Evolutionary conservation across 1,140 invertebrate genomes (phyloP).

Genomic region (Cataglyphis hispanica): DNA sequence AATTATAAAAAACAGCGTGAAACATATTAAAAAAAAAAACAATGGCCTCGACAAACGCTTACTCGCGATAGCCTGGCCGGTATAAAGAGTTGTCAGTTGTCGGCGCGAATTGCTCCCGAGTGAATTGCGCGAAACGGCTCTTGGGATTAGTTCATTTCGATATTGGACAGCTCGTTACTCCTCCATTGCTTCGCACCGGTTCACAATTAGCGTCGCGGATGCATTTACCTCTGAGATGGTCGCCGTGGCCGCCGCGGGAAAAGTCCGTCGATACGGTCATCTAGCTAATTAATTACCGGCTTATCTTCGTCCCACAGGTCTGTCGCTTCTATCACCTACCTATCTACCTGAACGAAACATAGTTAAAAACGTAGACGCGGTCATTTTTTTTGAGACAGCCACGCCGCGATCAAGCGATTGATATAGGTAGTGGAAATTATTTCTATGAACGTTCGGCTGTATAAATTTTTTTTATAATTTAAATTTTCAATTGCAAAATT

Average conservation of each 20-base stretch:
- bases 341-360: slow-evolving; percentile 15
- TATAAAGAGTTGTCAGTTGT: slow-evolving; percentile 43
- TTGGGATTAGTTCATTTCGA: slow-evolving; percentile 67
- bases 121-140: slow-evolving; percentile 55
- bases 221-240: slow-evolving; percentile 14
- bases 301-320: slow-evolving; percentile 52
- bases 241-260: slow-evolving; percentile 26
- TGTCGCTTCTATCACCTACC: slow-evolving; percentile 18
- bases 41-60: neutral
- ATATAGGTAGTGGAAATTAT: neutral
- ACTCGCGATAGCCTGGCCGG: neutral
- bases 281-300: slow-evolving; percentile 70
- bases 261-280: slow-evolving; percentile 61
- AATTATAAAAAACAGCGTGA: neutral
- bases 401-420: neutral
- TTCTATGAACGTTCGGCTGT: neutral
- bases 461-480: neutral
- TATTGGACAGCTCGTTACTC: slow-evolving; percentile 69
- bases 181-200: slow-evolving; percentile 50
- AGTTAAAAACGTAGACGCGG: slow-evolving; percentile 52
- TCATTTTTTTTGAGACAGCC: slow-evolving; percentile 4
- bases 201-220: slow-evolving; percentile 61
- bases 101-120: slow-evolving; percentile 22
- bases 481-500: neutral
- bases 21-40: slow-evolving; percentile 14